Percentiles rank a stretch among this genome's conserved stretches.
Evolutionary conservation across 1,140 invertebrate genomes (phyloP).

Genomic region (Heliconius hewitsoni): DNA sequence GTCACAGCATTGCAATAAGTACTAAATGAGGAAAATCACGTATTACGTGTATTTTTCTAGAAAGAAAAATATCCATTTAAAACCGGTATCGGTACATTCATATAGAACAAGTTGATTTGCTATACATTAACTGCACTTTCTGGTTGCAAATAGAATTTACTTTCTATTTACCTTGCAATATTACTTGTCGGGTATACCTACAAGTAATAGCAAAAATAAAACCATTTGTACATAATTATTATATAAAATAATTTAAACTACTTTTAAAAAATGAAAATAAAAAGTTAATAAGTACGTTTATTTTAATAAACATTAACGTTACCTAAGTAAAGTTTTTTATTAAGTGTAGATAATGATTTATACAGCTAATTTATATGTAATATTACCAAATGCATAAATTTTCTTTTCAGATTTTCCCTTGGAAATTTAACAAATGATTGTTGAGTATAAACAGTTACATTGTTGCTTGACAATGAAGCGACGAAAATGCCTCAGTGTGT

Average conservation of each 20-base stretch:
- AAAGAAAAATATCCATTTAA: not conserved
- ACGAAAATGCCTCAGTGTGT: conserved; percentile 45
- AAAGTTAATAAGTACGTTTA: too few relatives aligned
- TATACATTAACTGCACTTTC: conserved; percentile 1
- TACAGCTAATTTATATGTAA: not conserved
- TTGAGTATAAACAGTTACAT: not conserved
- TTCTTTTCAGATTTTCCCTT: not conserved
- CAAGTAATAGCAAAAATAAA: not conserved
- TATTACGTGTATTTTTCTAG: not conserved
- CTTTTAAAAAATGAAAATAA: too few relatives aligned
- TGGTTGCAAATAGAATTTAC: not conserved
- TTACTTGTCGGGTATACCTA: not conserved
- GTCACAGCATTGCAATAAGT: not conserved
- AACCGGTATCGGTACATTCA: not conserved
- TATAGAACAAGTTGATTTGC: not conserved
- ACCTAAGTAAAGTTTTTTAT: not conserved
- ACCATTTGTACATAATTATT: too few relatives aligned
- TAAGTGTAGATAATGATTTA: not conserved
- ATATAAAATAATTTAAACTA: too few relatives aligned
- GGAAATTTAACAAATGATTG: conserved; percentile 6
- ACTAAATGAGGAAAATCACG: not conserved
- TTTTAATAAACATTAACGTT: not conserved
- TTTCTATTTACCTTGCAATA: not conserved
- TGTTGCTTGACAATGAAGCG: conserved; percentile 44
- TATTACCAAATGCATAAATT: not conserved